Percentiles rank a stretch among this genome's conserved stretches.
Conservation (phyloP, 2,113 vertebrate species). For the Odocoileus hemionus region DNA sequence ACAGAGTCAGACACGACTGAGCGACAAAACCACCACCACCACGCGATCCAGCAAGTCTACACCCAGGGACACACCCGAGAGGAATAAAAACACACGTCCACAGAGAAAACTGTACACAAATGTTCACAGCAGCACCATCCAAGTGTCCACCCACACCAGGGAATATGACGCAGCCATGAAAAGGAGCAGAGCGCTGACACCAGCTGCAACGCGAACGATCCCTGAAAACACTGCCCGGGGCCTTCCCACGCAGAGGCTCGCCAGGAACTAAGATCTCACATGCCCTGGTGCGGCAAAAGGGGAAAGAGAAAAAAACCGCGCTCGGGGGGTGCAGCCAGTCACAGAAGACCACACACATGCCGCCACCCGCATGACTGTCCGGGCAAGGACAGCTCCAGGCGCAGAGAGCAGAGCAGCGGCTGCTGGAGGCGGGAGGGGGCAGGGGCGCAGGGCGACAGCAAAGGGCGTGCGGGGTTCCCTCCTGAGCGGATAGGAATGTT, state of each 20-base stretch:
- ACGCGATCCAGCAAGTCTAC: fast-evolving
- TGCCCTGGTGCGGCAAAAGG: not conserved
- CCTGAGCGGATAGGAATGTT: not conserved
- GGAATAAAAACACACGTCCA: no score
- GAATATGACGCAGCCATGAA: fast-evolving
- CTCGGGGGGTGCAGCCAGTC: not conserved
- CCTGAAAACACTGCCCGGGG: not conserved
- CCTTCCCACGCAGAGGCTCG: not conserved
- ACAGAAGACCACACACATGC: fast-evolving
- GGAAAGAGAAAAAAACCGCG: not conserved
- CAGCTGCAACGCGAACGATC: fast-evolving
- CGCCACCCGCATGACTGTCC: fast-evolving
- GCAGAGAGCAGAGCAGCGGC: not conserved
- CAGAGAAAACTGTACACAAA: fast-evolving
- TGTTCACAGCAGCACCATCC: fast-evolving
- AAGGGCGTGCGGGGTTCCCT: fast-evolving
- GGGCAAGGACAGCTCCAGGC: not conserved
- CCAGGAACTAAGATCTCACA: not conserved
- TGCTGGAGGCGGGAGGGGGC: no score
- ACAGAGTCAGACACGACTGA: not conserved
- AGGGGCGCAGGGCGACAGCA: fast-evolving
- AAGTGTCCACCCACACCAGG: fast-evolving
- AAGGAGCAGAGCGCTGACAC: fast-evolving
- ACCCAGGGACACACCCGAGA: no score
- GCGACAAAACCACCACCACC: not conserved